phyloP scores from a whole-genome alignment of 2,797 vertebrate genomes.

The Labroides dimidiatus region DNA sequence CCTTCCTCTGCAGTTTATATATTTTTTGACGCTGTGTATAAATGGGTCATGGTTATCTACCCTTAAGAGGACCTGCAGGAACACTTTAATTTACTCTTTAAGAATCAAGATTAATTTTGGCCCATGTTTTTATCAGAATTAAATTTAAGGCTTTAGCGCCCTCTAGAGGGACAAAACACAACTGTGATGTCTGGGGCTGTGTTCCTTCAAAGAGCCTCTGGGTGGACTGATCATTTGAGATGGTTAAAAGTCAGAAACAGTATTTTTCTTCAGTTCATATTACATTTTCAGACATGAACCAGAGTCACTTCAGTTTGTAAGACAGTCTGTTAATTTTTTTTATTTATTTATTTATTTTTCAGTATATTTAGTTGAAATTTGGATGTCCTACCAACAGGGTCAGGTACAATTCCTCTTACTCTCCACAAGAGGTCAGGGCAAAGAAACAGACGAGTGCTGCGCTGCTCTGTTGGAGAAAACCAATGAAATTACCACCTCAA shows the following conservation, averaged over 20 bases:
- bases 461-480: neutral
- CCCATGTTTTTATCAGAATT: neutral
- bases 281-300: neutral
- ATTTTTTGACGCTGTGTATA: neutral
- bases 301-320: neutral
- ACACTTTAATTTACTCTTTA: neutral
- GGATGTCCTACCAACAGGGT: neutral
- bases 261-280: neutral
- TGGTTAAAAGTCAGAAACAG: neutral
- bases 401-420: conserved; percentile 18
- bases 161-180: conserved; percentile 46
- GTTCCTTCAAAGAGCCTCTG: neutral
- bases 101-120: neutral
- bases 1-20: no score
- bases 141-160: conserved; percentile 49
- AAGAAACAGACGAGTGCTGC: conserved; percentile 36
- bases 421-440: conserved; percentile 72
- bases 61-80: neutral
- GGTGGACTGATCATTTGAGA: neutral
- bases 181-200: neutral
- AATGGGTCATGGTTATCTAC: neutral
- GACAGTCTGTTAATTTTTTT: neutral
- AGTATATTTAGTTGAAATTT: neutral
- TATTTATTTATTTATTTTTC: no score
- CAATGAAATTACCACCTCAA: conserved; percentile 12